A percentile compares a stretch with the other conserved stretches of the same genome.
These are phyloP conservation scores for Fissipunctia ypsillon DNA, from an alignment of 2,888 invertebrate genomes.

Conservation along the genomic window DNA sequence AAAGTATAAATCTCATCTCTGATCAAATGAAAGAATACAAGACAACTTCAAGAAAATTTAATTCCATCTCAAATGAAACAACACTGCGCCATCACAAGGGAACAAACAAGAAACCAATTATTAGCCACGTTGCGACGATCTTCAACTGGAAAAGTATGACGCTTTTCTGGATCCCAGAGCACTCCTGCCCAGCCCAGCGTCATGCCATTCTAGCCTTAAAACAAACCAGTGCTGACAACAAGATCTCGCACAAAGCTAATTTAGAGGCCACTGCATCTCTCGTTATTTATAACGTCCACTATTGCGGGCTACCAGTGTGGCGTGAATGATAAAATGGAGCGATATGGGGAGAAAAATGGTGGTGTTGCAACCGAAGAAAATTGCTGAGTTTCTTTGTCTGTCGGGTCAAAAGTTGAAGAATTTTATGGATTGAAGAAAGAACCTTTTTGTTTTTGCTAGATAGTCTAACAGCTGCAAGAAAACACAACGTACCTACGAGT, in stretches of 20 bases:
- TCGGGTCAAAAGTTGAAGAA: background rate
- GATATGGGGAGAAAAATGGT: conserved; percentile 44
- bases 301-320: conserved; percentile 67
- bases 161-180: conserved; percentile 19
- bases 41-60: conserved; percentile 38
- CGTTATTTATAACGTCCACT: conserved; percentile 78
- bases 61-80: conserved; percentile 46
- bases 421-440: conserved; percentile 15
- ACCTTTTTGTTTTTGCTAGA: background rate
- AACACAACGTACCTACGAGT: too few relatives aligned
- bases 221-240: conserved; percentile 62
- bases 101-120: conserved; percentile 46
- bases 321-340: conserved; percentile 55
- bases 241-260: conserved; percentile 73
- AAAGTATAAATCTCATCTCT: conserved; percentile 32
- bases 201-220: conserved; percentile 44
- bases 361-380: conserved; percentile 1
- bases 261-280: conserved; percentile 76
- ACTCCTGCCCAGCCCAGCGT: background rate
- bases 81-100: conserved; percentile 25
- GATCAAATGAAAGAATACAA: conserved; percentile 8
- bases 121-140: conserved; percentile 40
- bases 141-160: conserved; percentile 33
- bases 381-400: conserved; percentile 9
- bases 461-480: background rate